Evolutionary conservation across 1,140 invertebrate species (phyloP), one percentile per base, ranked within the genome.

Genomic region (Lordiphosa mommai): DNA sequence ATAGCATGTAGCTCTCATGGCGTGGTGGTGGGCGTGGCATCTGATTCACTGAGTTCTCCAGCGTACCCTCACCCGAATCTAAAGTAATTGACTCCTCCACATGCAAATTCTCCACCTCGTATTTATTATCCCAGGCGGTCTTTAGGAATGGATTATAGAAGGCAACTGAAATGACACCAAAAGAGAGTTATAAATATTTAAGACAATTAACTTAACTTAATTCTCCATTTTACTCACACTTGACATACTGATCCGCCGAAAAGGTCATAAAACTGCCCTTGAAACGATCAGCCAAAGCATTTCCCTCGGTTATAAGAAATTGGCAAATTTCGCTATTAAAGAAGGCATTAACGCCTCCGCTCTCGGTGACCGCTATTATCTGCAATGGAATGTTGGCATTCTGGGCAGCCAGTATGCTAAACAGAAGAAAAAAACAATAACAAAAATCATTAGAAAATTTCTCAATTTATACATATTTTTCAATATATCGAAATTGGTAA

Each of bases 131-230:
- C 96, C 96, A 98, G 9, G 97, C 96, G 89, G 97, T 96, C 88
- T 97, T 96, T 90, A 99, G 97, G 90, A 99, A 99, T 44, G 96
- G 96, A 38, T 95, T 96, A 89, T 97, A 99, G 89, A 97, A 97
- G 33, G 96, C 96, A 82, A 96, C 96, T 97, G 89, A 5, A n/a
- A n/a, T n/a, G n/a, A n/a, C n/a, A n/a, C n/a, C n/a, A n/a, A n/a
- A n/a, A n/a, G n/a, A n/a, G n/a, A n/a, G n/a, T n/a, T n/a, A n/a
- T n/a, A n/a, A n/a, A n/a, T n/a, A n/a, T 61, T 4, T 33, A 17
- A 57, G 9, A 14, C 3, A n/a, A 9, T 17, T 7, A 4, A 1
- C 10, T 29, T 10, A 30, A 50, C 32, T 20, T 7, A 4, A 33
- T 29, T 4, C 13, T 23, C 1, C 41, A 13, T 23, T n/a, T 13